These are phyloP conservation scores for Telmatherina bonti DNA, from an alignment of 2,797 vertebrate genomes.

Conservation along the genomic window DNA sequence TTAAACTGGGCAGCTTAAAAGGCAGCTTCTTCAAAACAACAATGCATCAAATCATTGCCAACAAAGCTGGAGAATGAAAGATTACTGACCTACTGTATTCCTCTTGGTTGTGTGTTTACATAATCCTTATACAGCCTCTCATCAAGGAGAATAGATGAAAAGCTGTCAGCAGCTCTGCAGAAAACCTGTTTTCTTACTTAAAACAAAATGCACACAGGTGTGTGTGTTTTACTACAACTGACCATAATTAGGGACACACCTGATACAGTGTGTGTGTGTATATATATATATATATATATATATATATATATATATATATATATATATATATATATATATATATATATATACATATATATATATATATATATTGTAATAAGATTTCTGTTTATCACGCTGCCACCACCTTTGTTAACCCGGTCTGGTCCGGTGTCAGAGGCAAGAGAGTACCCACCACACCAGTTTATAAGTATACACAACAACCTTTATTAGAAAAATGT, in stretches of 20 bases:
- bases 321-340: too few relatives aligned
- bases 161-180: slow-evolving; percentile 63
- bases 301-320: too few relatives aligned
- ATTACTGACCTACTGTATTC: slow-evolving; percentile 59
- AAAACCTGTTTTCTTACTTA: slow-evolving; percentile 62
- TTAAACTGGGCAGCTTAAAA: slow-evolving; percentile 41
- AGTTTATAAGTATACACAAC: too few relatives aligned
- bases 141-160: slow-evolving; percentile 66
- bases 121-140: slow-evolving; percentile 68
- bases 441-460: too few relatives aligned
- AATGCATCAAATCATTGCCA: slow-evolving; percentile 51
- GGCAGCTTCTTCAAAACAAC: slow-evolving; percentile 43
- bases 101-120: slow-evolving; percentile 74
- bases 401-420: too few relatives aligned
- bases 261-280: slow-evolving; percentile 30
- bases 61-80: slow-evolving; percentile 64
- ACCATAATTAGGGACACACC: slow-evolving; percentile 27
- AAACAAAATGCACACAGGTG: slow-evolving; percentile 66
- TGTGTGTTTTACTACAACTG: slow-evolving; percentile 61
- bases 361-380: too few relatives aligned
- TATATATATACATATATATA: too few relatives aligned
- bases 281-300: too few relatives aligned
- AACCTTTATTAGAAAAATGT: too few relatives aligned
- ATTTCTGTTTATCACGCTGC: too few relatives aligned
- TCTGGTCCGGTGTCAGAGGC: too few relatives aligned